Conservation (phyloP, 2,113 vertebrate species). For the Prunella himalayana region DNA sequence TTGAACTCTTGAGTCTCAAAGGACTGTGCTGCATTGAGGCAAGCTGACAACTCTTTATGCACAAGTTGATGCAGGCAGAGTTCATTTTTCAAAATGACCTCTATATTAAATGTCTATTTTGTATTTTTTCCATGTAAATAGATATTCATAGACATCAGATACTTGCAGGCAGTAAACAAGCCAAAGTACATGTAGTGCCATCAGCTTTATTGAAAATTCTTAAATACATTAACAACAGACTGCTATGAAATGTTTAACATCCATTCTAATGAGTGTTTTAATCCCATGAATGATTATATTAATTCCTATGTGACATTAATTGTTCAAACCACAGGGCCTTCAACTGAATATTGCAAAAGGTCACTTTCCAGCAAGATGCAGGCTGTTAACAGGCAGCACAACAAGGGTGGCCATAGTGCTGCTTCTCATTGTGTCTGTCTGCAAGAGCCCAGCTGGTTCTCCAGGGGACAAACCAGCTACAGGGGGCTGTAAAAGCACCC, state of each 20-base stretch:
- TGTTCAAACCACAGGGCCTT: background rate
- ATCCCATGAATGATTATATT: background rate
- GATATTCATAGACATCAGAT: background rate
- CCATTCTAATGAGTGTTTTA: background rate
- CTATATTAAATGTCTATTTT: background rate
- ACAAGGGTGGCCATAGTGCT: background rate
- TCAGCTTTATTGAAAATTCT: slow-evolving; percentile 19
- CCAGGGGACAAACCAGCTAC: background rate
- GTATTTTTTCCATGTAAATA: background rate
- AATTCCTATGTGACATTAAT: background rate
- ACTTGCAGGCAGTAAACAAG: background rate
- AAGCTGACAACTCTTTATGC: background rate
- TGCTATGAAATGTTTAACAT: slow-evolving; percentile 6
- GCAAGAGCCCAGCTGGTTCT: background rate
- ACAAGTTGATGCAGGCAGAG: background rate
- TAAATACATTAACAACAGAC: background rate
- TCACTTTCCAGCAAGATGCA: background rate
- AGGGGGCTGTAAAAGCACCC: background rate
- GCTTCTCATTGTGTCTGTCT: background rate
- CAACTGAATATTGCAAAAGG: background rate
- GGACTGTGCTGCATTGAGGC: background rate
- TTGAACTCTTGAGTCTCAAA: background rate
- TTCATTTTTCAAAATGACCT: background rate
- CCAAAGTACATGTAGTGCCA: background rate
- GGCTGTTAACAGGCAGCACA: background rate